phyloP scores from a whole-genome alignment of 1,140 invertebrate genomes.

The Cataglyphis hispanica region DNA sequence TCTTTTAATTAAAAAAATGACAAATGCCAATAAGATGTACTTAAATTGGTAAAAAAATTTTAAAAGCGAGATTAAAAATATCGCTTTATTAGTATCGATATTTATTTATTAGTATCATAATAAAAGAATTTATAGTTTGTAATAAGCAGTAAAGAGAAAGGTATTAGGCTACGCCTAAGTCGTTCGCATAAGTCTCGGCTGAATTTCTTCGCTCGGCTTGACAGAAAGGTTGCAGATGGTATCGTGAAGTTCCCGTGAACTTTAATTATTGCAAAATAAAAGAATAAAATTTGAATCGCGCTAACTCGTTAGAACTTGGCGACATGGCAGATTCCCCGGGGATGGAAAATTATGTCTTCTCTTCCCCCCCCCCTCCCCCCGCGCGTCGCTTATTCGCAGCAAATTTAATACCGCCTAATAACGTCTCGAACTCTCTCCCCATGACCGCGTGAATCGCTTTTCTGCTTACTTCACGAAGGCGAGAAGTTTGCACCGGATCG shows the following conservation, averaged over 20 bases:
- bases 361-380: background rate
- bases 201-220: slow-evolving; percentile 42
- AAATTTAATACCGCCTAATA: slow-evolving; percentile 56
- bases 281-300: slow-evolving; percentile 33
- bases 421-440: slow-evolving; percentile 8
- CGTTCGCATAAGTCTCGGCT: slow-evolving; percentile 36
- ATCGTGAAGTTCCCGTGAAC: slow-evolving; percentile 58
- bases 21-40: too few species aligned
- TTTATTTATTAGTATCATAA: too few species aligned
- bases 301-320: slow-evolving; percentile 52
- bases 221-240: slow-evolving; percentile 41
- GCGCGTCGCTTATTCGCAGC: slow-evolving; percentile 20
- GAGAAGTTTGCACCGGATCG: background rate
- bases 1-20: too few species aligned
- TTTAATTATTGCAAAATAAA: slow-evolving; percentile 61
- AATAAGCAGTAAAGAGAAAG: slow-evolving; percentile 7
- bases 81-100: too few species aligned
- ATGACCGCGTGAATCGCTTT: slow-evolving; percentile 25
- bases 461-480: slow-evolving; percentile 10
- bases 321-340: slow-evolving; percentile 12
- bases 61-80: too few species aligned
- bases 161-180: slow-evolving; percentile 12
- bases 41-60: too few species aligned
- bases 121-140: too few species aligned
- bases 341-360: slow-evolving; percentile 44